Base-by-base conservation (phyloP, 1,140 invertebrate genomes). In the Megalonaias nervosa region DNA sequence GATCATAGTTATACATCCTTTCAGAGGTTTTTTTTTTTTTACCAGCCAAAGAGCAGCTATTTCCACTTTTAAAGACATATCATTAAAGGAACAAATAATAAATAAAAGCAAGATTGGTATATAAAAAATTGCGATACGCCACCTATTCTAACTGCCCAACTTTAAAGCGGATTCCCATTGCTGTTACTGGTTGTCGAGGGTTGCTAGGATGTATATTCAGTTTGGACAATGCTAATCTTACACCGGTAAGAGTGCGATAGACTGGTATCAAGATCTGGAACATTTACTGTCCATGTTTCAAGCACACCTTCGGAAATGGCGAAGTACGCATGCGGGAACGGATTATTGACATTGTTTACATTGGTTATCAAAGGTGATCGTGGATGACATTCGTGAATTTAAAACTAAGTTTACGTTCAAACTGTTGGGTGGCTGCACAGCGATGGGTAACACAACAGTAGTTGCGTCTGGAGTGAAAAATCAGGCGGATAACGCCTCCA, bases 401-500 rank as follows among this genome's bases (percentile, higher is more conserved):
- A 23, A 23, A 14, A 62, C 11, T 48, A 48, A 48, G 6, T 48
- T 48, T 48, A 9, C 6, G 38, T 48, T 48, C 6, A 9, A 48
- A 48, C 38, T 48, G 38, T 11, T 9, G 11, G 38, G 38, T 9
- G 38, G 11, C 38, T 48, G 38, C 38, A 9, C 38, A 11, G 38
- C 38, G 6, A 89, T 89, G 87, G 87, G 87, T 21, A 88, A 87
- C 60, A 84, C 86, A n/a, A 78, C 84, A 23, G 84, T 84, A 15
- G 87, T 90, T 14, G 83, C 87, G 0, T 77, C 72, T 15, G 86
- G 83, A 14, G 87, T 90, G 58, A 91, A 90, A 79, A 79, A 85
- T 15, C 90, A 91, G 67, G 89, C 84, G 3, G 84, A 87, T 71
- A 76, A 77, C 4, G 77, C 80, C 0, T 77, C 80, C 0, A 87